Evolutionary conservation across 2,888 invertebrate species (phyloP).

Genomic region (Cryptocheilus praepositus): DNA sequence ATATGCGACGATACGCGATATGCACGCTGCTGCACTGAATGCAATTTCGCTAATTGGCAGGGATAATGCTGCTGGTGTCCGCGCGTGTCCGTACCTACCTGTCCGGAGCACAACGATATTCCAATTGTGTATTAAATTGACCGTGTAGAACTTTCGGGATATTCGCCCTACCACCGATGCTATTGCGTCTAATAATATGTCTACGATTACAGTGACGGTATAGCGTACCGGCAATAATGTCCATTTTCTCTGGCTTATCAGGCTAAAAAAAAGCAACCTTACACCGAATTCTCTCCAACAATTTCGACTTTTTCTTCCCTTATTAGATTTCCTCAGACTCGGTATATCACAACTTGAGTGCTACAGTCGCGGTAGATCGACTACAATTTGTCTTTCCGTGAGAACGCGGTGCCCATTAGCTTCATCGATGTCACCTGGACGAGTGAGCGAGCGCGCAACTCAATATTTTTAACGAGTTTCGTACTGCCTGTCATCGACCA

Average conservation of each 20-base stretch:
- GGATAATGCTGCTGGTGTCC: slow-evolving; percentile 52
- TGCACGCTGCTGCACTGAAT: slow-evolving; percentile 38
- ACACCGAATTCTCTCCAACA: no score
- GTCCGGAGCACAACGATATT: slow-evolving; percentile 12
- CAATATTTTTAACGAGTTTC: slow-evolving; percentile 40
- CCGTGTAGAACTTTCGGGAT: neutral
- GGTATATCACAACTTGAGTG: no score
- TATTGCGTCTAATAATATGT: no score
- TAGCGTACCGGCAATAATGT: no score
- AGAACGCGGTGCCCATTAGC: slow-evolving; percentile 15
- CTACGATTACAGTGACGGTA: no score
- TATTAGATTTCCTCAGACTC: no score
- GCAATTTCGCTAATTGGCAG: slow-evolving; percentile 62
- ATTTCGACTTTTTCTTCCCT: no score
- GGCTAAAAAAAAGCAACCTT: no score
- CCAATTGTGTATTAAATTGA: slow-evolving; percentile 32
- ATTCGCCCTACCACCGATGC: no score
- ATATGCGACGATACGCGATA: slow-evolving; percentile 32
- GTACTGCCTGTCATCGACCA: slow-evolving; percentile 37
- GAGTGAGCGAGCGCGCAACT: slow-evolving; percentile 18
- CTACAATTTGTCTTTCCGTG: neutral
- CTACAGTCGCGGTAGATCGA: neutral
- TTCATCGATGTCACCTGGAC: slow-evolving; percentile 28
- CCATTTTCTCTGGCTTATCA: no score
- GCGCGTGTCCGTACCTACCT: slow-evolving; percentile 26